Base-by-base conservation (phyloP, 2,113 vertebrate species). In the Tyrannus savana region DNA sequence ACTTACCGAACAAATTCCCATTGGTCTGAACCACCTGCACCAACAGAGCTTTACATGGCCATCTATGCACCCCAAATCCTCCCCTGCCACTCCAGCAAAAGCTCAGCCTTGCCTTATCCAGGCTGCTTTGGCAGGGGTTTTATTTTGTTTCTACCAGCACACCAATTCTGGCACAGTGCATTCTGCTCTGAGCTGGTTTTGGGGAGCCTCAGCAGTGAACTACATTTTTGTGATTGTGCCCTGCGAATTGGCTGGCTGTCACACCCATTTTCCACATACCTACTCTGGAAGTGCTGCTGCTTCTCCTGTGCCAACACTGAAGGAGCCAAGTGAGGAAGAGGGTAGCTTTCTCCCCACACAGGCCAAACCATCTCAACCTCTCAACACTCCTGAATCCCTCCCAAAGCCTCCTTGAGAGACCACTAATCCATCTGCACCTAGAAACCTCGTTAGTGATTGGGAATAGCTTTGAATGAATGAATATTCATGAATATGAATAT, bases 331-430 rank as follows among this genome's bases (percentile, higher is more conserved):
- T 27, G 50, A 68, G 63, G 59, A 87, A 68, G 16, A 23, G 14
- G 35, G 15, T 15, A 30, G 39, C 0, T 0, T 52, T 74, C 46
- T 31, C 14, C 52, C 31, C 50, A 30, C 1, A 2, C 11, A 55
- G n/a, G 16, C 22, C 56, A 76, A 94, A 46, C 16, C 16, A 41
- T 33, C 22, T 53, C 56, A 58, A 58, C 47, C 12, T 41, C 74
- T 66, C 73, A 71, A 19, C 9, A 4, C 33, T 62, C 21, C 62
- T 16, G 24, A 37, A 30, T 37, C 14, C 12, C 21, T 59, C 28
- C 41, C 64, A 64, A 56, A 85, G 31, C 64, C 22, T 82, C 7
- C 19, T 42, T 30, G 47, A 39, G 81, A 62, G 67, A 58, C 27
- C 31, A 21, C 30, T 11, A 46, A 44, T 31, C 42, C 22, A 10